Conservation (phyloP, 2,113 vertebrate species). For the Grammomys surdaster region DNA sequence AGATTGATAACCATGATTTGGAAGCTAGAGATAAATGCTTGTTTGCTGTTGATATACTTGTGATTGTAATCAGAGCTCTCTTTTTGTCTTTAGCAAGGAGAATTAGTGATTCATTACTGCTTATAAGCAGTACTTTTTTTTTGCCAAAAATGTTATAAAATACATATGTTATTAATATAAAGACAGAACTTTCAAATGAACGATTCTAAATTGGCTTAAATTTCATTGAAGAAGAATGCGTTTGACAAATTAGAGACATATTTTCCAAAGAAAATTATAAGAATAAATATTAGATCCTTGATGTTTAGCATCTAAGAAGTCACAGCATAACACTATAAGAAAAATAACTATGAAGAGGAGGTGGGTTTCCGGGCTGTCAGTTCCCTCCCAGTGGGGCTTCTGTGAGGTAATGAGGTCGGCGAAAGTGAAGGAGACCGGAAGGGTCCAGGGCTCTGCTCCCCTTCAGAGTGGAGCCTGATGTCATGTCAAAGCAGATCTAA, state of each 20-base stretch:
- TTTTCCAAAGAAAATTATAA: conserved; percentile 63
- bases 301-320: conserved; percentile 45
- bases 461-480: not conserved
- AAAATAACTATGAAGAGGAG: not conserved
- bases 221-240: conserved; percentile 69
- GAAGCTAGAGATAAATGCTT: conserved; percentile 30
- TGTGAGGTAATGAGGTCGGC: not conserved
- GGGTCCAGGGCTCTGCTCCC: not conserved
- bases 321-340: not conserved
- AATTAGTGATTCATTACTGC: conserved; percentile 66
- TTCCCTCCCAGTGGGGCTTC: not conserved
- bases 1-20: not conserved
- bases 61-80: conserved; percentile 46
- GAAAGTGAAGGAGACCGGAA: not conserved
- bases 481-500: not conserved
- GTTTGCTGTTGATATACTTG: conserved; percentile 58
- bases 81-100: conserved; percentile 30
- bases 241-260: conserved; percentile 72
- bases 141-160: conserved; percentile 62
- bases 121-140: conserved; percentile 38
- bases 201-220: conserved; percentile 68
- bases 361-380: not conserved
- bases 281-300: conserved; percentile 47
- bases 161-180: conserved; percentile 70
- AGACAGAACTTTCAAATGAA: conserved; percentile 63